phyloP scores from a whole-genome alignment of 1,140 invertebrate genomes.

The Polypedilum vanderplanki region DNA sequence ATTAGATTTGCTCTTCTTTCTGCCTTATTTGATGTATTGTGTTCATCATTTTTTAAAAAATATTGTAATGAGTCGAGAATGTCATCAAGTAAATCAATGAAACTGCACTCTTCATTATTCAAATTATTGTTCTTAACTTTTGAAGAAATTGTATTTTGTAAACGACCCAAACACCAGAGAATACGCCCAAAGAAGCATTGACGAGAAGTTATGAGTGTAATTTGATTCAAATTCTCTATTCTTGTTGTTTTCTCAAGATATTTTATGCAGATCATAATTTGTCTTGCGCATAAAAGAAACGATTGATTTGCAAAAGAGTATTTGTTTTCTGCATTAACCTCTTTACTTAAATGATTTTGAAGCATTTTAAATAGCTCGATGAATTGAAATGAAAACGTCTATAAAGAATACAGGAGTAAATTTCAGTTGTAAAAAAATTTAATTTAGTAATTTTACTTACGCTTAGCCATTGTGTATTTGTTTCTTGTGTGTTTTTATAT shows the following conservation, averaged over 20 bases:
- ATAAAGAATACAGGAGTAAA: not conserved
- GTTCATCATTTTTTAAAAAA: not conserved
- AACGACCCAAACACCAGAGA: not conserved
- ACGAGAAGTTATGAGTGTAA: not conserved
- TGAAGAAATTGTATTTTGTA: not conserved
- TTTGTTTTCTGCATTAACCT: not conserved
- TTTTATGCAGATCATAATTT: not conserved
- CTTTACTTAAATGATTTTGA: not conserved
- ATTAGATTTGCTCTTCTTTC: not conserved
- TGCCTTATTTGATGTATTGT: not conserved
- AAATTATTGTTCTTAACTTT: not conserved
- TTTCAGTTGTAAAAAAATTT: not conserved
- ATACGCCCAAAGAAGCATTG: slow-evolving; percentile 18
- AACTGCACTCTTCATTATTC: not conserved
- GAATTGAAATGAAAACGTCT: not conserved
- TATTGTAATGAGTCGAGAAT: not conserved
- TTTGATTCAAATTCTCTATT: not conserved
- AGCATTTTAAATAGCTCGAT: not conserved
- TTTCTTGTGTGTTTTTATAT: not conserved
- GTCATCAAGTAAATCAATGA: not conserved
- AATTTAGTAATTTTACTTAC: not conserved
- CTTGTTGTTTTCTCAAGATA: not conserved
- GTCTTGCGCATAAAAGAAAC: not conserved
- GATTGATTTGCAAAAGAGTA: not conserved
- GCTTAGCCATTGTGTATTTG: not conserved